phyloP scores from a whole-genome alignment of 2,797 vertebrate genomes.

The Brachymystax lenok region DNA sequence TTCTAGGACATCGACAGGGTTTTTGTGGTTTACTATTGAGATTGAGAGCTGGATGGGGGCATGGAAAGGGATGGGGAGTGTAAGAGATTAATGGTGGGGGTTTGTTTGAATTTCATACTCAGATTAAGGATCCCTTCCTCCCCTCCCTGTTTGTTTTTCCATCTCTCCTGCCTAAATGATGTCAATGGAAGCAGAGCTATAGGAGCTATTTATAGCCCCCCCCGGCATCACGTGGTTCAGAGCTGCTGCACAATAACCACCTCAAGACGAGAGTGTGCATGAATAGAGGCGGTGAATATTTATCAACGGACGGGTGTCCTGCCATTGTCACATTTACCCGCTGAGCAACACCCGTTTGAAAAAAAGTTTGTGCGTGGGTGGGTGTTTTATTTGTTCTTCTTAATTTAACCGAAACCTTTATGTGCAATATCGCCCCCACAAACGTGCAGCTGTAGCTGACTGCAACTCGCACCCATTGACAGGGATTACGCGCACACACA shows the following conservation, averaged over 20 bases:
- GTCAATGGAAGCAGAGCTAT: slow-evolving; percentile 82
- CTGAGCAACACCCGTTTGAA: slow-evolving; percentile 41
- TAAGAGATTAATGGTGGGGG: slow-evolving; percentile 17
- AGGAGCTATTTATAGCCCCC: slow-evolving; percentile 79
- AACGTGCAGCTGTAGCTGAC: slow-evolving; percentile 38
- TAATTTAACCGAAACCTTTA: slow-evolving; percentile 25
- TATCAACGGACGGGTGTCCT: slow-evolving; percentile 65
- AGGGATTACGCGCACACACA: slow-evolving; percentile 21
- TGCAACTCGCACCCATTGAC: slow-evolving; percentile 46
- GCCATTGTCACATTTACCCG: slow-evolving; percentile 63
- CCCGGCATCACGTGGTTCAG: slow-evolving; percentile 70
- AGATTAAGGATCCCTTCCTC: slow-evolving; percentile 73
- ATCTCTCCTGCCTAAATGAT: slow-evolving; percentile 81
- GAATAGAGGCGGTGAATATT: slow-evolving; percentile 76
- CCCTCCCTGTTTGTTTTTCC: slow-evolving; percentile 77
- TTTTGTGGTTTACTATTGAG: slow-evolving; percentile 67
- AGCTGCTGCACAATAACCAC: slow-evolving; percentile 72
- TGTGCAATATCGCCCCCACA: slow-evolving; percentile 31
- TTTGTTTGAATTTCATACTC: slow-evolving; percentile 77
- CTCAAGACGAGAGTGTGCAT: slow-evolving; percentile 69
- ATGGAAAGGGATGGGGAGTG: slow-evolving; percentile 23
- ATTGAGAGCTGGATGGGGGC: slow-evolving; percentile 25
- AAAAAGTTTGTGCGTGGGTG: slow-evolving; percentile 27
- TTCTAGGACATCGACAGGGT: slow-evolving; percentile 73
- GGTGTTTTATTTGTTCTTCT: slow-evolving; percentile 34